A percentile compares a stretch with the other conserved stretches of the same genome.
phyloP scores from a whole-genome alignment of 2,113 vertebrate genomes.

The Gnathonemus echidnorhynchus region DNA sequence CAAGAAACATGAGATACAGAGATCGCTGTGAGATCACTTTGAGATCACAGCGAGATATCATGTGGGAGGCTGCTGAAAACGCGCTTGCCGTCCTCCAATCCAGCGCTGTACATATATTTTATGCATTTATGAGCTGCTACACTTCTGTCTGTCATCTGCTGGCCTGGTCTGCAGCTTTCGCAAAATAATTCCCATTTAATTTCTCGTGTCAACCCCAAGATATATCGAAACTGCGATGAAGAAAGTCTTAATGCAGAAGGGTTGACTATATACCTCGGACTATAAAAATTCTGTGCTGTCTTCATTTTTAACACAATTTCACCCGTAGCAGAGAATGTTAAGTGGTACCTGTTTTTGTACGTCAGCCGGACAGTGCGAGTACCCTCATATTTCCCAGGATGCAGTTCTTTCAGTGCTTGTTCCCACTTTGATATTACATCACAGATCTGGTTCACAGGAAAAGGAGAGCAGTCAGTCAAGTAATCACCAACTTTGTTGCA shows the following conservation, averaged over 20 bases:
- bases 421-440: slow-evolving; percentile 89
- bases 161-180: background rate
- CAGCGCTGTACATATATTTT: no score
- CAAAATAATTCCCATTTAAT: no score
- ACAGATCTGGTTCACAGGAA: slow-evolving; percentile 65
- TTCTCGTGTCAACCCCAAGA: no score
- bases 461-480: background rate
- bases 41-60: no score
- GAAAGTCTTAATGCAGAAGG: no score
- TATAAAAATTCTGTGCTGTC: background rate
- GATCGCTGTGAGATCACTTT: no score
- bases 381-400: slow-evolving; percentile 79
- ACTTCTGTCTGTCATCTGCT: background rate
- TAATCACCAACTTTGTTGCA: background rate
- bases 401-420: slow-evolving; percentile 77
- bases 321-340: background rate
- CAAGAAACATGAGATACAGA: background rate
- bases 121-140: no score
- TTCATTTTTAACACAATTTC: background rate
- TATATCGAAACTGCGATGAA: no score
- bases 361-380: slow-evolving; percentile 76
- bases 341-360: slow-evolving; percentile 75
- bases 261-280: background rate
- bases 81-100: no score
- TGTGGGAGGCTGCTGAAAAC: no score